Percentiles rank a stretch among this genome's conserved stretches.
phyloP scores from a whole-genome alignment of 2,113 vertebrate species.

The Octodon degus region DNA sequence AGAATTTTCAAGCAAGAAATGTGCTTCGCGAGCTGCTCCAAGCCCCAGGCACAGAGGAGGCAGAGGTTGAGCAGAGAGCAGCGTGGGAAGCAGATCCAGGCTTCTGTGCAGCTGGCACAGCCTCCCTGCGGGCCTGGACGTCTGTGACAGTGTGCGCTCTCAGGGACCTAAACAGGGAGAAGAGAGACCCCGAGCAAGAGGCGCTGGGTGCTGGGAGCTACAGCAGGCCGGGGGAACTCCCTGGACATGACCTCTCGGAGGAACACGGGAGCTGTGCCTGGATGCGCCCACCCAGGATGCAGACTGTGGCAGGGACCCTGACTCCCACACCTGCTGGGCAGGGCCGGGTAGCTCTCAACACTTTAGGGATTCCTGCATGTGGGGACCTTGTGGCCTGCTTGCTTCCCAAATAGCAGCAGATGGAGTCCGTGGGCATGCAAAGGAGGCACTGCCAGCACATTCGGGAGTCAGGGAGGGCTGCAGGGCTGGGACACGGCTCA shows the following conservation, averaged over 20 bases:
- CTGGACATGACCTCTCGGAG: no score
- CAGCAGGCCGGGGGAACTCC: accelerated
- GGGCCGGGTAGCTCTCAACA: background rate
- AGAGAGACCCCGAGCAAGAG: background rate
- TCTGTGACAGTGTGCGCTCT: background rate
- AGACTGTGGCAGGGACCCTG: background rate
- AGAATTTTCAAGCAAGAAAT: background rate
- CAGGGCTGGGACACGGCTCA: background rate
- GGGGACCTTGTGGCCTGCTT: background rate
- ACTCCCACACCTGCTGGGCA: background rate
- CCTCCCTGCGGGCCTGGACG: background rate
- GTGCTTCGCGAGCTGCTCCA: background rate
- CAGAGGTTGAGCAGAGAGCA: background rate
- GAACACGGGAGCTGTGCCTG: background rate
- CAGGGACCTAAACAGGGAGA: background rate
- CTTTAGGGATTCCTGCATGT: background rate
- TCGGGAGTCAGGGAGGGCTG: background rate
- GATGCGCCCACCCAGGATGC: no score
- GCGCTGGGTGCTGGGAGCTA: background rate
- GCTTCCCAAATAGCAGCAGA: background rate
- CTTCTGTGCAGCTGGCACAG: background rate
- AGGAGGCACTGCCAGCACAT: background rate
- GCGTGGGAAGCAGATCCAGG: no score
- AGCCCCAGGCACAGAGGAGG: background rate
- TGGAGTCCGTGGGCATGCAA: background rate